phyloP scores from a whole-genome alignment of 1,140 invertebrate species.

The Meloidogyne exigua region DNA sequence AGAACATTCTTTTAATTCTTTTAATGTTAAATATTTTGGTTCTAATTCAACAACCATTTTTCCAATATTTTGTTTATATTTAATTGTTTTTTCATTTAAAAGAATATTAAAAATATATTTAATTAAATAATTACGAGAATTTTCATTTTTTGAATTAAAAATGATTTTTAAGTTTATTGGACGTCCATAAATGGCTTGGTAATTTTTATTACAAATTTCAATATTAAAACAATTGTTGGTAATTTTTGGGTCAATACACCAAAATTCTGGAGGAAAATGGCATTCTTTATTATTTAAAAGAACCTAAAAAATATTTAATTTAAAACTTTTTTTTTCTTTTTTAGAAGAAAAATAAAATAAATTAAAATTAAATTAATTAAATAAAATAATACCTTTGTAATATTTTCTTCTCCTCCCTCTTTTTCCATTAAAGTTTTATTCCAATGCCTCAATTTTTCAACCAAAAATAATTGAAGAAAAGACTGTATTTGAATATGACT shows the following conservation, averaged over 20 bases:
- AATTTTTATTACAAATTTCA: conserved; percentile 12
- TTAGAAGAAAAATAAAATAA: too few species aligned
- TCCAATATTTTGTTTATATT: conserved; percentile 11
- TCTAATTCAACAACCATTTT: conserved; percentile 16
- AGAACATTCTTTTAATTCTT: conserved; percentile 7
- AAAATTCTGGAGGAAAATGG: conserved; percentile 21
- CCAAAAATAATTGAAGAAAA: conserved; percentile 29
- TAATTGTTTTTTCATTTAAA: background rate
- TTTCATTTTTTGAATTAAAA: conserved; percentile 10
- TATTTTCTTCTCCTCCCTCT: background rate
- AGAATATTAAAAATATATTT: conserved; percentile 7
- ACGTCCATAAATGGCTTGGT: background rate
- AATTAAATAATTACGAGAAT: conserved; percentile 17
- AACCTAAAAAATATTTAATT: too few species aligned
- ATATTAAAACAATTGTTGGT: conserved; percentile 3
- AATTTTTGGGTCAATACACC: conserved; percentile 10
- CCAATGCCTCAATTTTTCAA: conserved; percentile 34
- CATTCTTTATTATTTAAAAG: background rate
- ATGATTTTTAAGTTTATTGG: conserved; percentile 20
- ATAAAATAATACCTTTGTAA: background rate
- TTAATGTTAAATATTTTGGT: conserved; percentile 6
- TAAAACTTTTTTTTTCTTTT: too few species aligned
- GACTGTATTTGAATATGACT: conserved; percentile 40
- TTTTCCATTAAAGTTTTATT: conserved; percentile 24
- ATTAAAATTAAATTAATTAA: background rate